Evolutionary conservation across 1,140 invertebrate genomes (phyloP), one percentile per base, ranked within the genome.

Genomic region (Ladona fulva): DNA sequence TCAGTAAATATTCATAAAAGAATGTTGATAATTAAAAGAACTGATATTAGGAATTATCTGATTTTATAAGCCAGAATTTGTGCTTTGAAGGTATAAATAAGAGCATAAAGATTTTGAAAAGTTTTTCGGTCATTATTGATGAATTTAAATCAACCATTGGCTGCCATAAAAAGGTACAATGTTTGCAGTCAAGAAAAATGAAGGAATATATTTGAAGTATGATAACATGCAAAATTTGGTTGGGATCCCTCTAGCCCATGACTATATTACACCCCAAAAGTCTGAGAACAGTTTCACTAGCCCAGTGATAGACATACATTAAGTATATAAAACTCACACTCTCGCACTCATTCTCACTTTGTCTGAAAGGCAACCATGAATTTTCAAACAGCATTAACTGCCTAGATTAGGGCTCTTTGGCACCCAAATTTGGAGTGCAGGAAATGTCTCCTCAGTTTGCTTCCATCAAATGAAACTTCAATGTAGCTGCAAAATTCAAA

Each of bases 221-320:
- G 44, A 52, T 66, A 22, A 37, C 29, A 22, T 66, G 52, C 14
- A 66, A 66, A 66, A 52, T 52, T 52, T 66, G 52, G 52, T 66
- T 66, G 52, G 52, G 52, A 19, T 66, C 52, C 52, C 52, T 6
- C 52, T 6, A 66, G 16, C 52, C 52, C 52, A 66, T 12, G 12
- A 66, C 52, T 66, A 66, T 66, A 66, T 66, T 66, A 66, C 52
- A 66, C 52, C 52, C 52, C 52, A 66, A 66, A 8, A 66, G 52
- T 66, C 52, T 66, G n/a, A 19, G n/a, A 66, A 22, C 52, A 66
- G 5, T 66, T 22, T 19, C 52, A 66, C 52, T 66, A 66, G 3
- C 52, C 52, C 52, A 66, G 52, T 19, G 52, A 6, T 66, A 6
- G 52, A 16, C 52, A 66, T 19, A 66, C 52, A 66, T 22, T 19